Evolutionary conservation across 2,888 invertebrate species (phyloP).

Genomic region (Morpho deidamia): DNA sequence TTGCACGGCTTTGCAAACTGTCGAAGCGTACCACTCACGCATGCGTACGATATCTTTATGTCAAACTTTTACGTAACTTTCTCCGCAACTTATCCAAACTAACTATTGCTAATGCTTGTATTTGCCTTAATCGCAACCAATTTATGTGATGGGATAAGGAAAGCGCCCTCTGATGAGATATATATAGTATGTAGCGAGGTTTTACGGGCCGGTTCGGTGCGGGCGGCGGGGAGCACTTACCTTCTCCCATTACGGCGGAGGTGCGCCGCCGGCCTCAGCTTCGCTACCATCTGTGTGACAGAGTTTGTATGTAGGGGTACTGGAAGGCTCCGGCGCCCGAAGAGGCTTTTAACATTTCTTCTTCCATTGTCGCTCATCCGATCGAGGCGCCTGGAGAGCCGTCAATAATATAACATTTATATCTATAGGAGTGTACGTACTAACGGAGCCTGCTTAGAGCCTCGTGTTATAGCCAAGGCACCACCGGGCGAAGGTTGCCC

Average conservation of each 20-base stretch:
- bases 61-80: conserved; percentile 57
- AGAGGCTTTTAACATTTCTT: conserved; percentile 72
- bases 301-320: conserved; percentile 52
- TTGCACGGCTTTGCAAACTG: conserved; percentile 70
- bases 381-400: conserved; percentile 25
- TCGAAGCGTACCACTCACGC: conserved; percentile 67
- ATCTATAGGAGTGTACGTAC: conserved; percentile 64
- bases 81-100: conserved; percentile 65
- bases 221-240: conserved; percentile 76
- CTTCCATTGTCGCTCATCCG: conserved; percentile 58
- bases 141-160: conserved; percentile 86
- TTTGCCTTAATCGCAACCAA: conserved; percentile 64
- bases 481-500: conserved; percentile 93
- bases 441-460: conserved; percentile 82
- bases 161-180: conserved; percentile 81
- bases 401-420: conserved; percentile 35
- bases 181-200: conserved; percentile 45
- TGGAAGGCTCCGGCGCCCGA: conserved; percentile 52
- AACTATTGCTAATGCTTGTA: conserved; percentile 69
- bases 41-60: conserved; percentile 41
- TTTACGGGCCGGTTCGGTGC: conserved; percentile 66
- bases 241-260: conserved; percentile 80
- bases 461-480: conserved; percentile 87
- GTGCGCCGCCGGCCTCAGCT: conserved; percentile 74
- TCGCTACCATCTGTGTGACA: conserved; percentile 65